phyloP scores from a whole-genome alignment of 2,113 vertebrate genomes.

The Pomatostomus ruficeps region DNA sequence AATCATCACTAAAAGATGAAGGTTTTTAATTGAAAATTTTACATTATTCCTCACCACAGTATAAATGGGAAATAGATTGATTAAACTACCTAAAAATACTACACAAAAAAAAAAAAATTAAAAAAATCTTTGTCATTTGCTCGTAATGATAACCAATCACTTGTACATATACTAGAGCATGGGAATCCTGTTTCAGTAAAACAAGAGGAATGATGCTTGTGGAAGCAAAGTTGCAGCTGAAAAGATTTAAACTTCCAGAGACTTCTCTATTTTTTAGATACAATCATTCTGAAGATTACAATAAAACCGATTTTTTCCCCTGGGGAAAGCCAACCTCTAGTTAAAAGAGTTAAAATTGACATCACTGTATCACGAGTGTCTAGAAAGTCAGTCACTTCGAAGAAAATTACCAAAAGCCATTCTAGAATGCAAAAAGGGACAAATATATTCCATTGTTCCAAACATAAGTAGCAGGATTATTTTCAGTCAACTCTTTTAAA shows the following conservation, averaged over 20 bases:
- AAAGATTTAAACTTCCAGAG: neutral
- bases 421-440: neutral
- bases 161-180: neutral
- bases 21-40: slow-evolving; percentile 45
- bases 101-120: neutral
- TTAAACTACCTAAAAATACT: slow-evolving; percentile 31
- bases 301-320: neutral
- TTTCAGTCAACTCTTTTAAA: neutral
- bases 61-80: slow-evolving; percentile 25
- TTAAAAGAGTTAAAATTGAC: neutral
- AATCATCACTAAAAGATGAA: slow-evolving; percentile 25
- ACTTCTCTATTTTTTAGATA: neutral
- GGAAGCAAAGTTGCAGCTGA: neutral
- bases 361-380: neutral
- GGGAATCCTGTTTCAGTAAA: neutral
- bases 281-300: neutral
- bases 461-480: neutral
- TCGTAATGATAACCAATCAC: neutral
- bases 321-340: neutral
- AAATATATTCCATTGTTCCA: neutral
- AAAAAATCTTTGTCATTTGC: neutral
- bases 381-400: neutral
- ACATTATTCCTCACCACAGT: slow-evolving; percentile 16
- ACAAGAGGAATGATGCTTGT: neutral
- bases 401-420: neutral